Evolutionary conservation across 2,113 vertebrate genomes (phyloP), one percentile per base, ranked within the genome.

Genomic region (Aythya baeri): DNA sequence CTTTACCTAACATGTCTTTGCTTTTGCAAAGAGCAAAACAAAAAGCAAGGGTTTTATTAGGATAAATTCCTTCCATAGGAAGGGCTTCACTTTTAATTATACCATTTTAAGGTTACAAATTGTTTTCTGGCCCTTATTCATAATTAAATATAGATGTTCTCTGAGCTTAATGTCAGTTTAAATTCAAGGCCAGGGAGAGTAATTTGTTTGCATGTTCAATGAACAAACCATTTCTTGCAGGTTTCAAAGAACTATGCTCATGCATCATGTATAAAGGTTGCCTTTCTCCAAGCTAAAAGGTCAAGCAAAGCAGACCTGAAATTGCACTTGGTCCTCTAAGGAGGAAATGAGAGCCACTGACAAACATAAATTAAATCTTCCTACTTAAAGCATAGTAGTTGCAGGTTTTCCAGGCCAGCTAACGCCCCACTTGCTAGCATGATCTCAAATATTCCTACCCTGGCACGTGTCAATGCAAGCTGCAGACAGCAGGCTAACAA

Each of bases 61-160:
- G 52, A 96, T 88, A 85, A 96, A 96, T 94, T 88, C 86, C 76
- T 89, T 94, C 91, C 90, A 88, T 36, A 97, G 94, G 73, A 96
- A 95, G 87, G 82, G 75, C 63, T 96, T 98, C 88, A 91, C 88
- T 97, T 97, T 96, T 93, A 97, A 98, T 97, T 97, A 97, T 58
- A 96, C 79, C 74, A 38, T 93, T 96, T 97, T 97, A 97, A 97
- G 71, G 86, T 97, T 98, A 96, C 91, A 96, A 97, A 97, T 96
- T 95, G 93, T 96, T 97, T 97, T 96, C 92, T 96, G 71, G 95
- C 73, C 95, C 97, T 97, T 94, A 85, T 94, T 92, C 74, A 84
- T 98, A 97, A 98, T 97, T 98, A 98, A 98, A 96, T 92, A 96
- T 94, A 96, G 96, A 94, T 95, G 93, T 95, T 97, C 93, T 94